These are phyloP conservation scores for Oopsacas minuta DNA, from an alignment of 37 sponge, comb jelly and placozoan genomes.

Conservation along the genomic window DNA sequence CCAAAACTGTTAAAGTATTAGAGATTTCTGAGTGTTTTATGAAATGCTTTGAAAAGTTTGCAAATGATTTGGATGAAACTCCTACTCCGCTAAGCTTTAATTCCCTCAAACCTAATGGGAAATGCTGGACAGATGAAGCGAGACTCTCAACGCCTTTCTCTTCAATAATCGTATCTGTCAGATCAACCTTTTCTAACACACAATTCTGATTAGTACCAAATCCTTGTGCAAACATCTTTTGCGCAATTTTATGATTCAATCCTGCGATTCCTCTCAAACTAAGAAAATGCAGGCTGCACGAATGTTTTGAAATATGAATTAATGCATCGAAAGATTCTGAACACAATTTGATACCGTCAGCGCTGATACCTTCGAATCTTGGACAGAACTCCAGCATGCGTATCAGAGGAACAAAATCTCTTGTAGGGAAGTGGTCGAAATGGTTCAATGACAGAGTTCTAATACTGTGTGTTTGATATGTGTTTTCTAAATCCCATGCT, in stretches of 20 bases:
- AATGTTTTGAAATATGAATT: neutral
- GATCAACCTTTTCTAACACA: neutral
- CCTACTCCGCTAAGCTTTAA: neutral
- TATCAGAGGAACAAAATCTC: neutral
- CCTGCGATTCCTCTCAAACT: neutral
- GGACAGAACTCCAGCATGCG: neutral
- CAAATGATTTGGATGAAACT: neutral
- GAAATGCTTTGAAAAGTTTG: neutral
- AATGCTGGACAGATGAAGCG: neutral
- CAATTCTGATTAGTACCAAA: neutral
- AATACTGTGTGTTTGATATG: neutral
- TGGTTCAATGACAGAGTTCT: neutral
- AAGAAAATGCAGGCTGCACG: neutral
- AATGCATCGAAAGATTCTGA: neutral
- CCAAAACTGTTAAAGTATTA: neutral
- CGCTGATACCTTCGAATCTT: neutral
- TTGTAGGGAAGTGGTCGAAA: neutral
- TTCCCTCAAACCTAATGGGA: neutral
- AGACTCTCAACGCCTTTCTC: conserved; percentile 5
- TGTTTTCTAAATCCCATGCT: neutral
- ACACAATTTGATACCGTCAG: neutral
- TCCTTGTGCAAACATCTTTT: neutral
- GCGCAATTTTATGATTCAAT: neutral
- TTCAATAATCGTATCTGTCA: neutral
- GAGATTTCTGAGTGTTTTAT: neutral